These are phyloP conservation scores for Gambusia holbrooki DNA, from an alignment of 2,113 vertebrate genomes.

Conservation along the genomic window DNA sequence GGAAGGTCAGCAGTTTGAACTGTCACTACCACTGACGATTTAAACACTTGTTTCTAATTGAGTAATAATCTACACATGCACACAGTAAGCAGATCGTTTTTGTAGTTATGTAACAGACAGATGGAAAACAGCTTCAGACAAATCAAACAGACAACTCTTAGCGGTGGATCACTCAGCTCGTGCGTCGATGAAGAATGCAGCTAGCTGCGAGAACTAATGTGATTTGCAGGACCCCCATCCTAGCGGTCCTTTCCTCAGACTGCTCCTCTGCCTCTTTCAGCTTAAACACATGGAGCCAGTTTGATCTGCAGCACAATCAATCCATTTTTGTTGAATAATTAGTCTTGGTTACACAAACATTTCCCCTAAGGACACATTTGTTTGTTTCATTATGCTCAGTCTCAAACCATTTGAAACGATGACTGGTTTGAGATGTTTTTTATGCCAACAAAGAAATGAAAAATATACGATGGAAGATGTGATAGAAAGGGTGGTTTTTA, in stretches of 20 bases:
- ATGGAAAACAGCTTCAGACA: slow-evolving; percentile 63
- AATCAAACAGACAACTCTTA: no score
- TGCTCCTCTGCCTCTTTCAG: not conserved
- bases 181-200: no score
- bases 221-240: slow-evolving; percentile 21
- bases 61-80: slow-evolving; percentile 7
- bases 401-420: slow-evolving; percentile 7
- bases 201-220: no score
- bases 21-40: no score
- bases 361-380: slow-evolving; percentile 22
- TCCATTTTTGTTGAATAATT: slow-evolving; percentile 60
- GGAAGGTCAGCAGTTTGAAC: no score
- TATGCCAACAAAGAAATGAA: slow-evolving; percentile 34
- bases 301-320: slow-evolving; percentile 36
- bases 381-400: slow-evolving; percentile 27
- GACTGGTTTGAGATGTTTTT: slow-evolving; percentile 30
- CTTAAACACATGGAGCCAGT: slow-evolving; percentile 37
- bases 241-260: slow-evolving; percentile 25
- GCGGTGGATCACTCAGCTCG: no score
- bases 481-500: slow-evolving; percentile 18
- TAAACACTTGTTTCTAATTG: not conserved
- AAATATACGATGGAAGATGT: slow-evolving; percentile 43
- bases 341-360: slow-evolving; percentile 34
- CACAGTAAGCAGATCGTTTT: slow-evolving; percentile 1
- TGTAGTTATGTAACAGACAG: slow-evolving; percentile 56